Base-by-base conservation (phyloP, 2,797 vertebrate species). In the Taenioides sp. region DNA sequence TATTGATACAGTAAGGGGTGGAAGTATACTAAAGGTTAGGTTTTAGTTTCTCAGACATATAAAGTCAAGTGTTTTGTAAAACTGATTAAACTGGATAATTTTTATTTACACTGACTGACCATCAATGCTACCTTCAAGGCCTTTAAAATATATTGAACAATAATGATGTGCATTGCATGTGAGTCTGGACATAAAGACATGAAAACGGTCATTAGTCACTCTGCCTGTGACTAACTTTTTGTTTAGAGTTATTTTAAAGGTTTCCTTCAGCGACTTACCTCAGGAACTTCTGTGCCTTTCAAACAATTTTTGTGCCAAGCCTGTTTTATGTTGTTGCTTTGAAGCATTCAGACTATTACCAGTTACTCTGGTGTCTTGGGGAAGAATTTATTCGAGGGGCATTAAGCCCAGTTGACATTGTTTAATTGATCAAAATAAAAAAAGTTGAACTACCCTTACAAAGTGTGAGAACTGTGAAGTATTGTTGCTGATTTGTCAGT, bases 271-370 rank as follows among this genome's bases (percentile, higher is more conserved):
- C 80, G 80, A 83, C 81, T 86, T 77, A 89, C 85, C 93, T 93
- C 92, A 92, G 91, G 89, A 90, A 82, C 75, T 86, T 88, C 83
- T 84, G 91, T 93, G 89, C 90, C 90, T 93, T 90, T 88, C 40
- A 71, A 72, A 68, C 66, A 55, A 59, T 70, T 27, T 63, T 6
- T 70, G 50, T 6, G 64, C 65, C 72, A 76, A 62, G 75, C 74
- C 63, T 69, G 69, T 74, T 78, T 83, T 59, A 69, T 70, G 71
- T 81, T 67, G 49, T 31, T 62, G 16, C 20, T 74, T 81, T 27
- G 75, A 62, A 63, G 78, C 72, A 43, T 28, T 57, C 71, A 61
- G 27, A 62, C 65, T 16, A 66, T 49, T 37, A 23, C 62, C 0
- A 61, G 67, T 72, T 65, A 57, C 59, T 27, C 54, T 69, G 47